A percentile compares a stretch with the other conserved stretches of the same genome.
Evolutionary conservation across 2,113 vertebrate genomes (phyloP).

Genomic region (pig (Sus scrofa)): T2T-Sscrofa CM000816.6:52176501-52177000

Average conservation of each 20-base stretch:
- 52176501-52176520: constrained; percentile 28
- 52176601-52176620: neutral
- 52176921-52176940: too few species aligned
- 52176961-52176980: neutral
- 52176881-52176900: too few species aligned
- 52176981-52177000: neutral
- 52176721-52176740: too few species aligned
- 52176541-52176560: neutral
- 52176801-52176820: too few species aligned
- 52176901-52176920: too few species aligned
- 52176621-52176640: neutral
- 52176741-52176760: too few species aligned
- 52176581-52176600: neutral
- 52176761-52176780: too few species aligned
- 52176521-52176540: neutral
- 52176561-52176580: neutral
- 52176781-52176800: too few species aligned
- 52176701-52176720: neutral
- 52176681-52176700: neutral
- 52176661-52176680: neutral
- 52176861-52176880: too few species aligned
- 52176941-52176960: neutral
- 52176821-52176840: too few species aligned
- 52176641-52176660: neutral
- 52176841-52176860: too few species aligned